A percentile compares a stretch with the other conserved stretches of the same genome.
Evolutionary conservation across 2,797 vertebrate species (phyloP).

Genomic region (Galagoides demidoff): DNA sequence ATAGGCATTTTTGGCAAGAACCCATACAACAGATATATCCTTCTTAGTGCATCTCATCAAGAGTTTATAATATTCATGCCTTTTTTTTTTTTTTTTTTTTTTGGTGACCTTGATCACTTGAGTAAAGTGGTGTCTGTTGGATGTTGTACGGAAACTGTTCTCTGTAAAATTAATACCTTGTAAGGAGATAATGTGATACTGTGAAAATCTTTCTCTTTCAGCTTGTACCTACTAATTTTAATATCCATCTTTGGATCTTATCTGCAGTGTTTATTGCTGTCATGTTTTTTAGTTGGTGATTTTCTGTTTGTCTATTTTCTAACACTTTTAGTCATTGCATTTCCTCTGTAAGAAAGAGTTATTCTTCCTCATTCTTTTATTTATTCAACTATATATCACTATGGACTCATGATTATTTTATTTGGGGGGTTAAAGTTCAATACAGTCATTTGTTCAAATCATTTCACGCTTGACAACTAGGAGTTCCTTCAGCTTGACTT

Average conservation of each 20-base stretch:
- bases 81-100: not conserved
- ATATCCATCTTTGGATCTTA: not conserved
- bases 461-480: not conserved
- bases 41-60: not conserved
- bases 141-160: slow-evolving; percentile 31
- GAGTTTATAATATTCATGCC: not conserved
- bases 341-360: slow-evolving; percentile 21
- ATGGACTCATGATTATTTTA: not conserved
- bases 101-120: not conserved
- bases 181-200: not conserved
- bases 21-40: not conserved
- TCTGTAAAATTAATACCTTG: not conserved
- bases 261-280: not conserved
- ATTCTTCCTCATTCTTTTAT: not conserved
- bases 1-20: not conserved
- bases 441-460: not conserved
- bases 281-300: slow-evolving; percentile 22
- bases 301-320: not conserved
- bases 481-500: not conserved
- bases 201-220: slow-evolving; percentile 1
- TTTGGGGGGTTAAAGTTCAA: not conserved
- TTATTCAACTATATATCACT: not conserved
- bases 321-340: slow-evolving; percentile 1
- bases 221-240: not conserved
- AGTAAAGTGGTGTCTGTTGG: not conserved